Conservation (phyloP, 2,113 vertebrate genomes). For the Crotalus tigris region DNA sequence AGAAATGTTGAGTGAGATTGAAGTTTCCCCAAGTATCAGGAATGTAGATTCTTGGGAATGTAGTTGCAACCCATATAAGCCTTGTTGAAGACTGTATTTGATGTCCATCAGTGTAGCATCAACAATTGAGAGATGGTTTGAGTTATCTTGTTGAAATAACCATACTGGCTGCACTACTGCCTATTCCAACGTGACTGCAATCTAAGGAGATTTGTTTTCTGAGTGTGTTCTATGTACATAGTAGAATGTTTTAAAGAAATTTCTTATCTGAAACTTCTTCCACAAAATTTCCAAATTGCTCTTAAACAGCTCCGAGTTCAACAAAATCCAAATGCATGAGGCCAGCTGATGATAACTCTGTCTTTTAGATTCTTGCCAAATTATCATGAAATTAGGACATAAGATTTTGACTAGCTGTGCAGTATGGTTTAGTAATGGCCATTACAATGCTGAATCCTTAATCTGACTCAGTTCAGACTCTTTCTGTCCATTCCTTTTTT, state of each 20-base stretch:
- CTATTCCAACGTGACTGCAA: background rate
- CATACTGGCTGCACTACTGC: background rate
- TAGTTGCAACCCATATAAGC: background rate
- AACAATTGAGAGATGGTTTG: background rate
- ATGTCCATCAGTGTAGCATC: background rate
- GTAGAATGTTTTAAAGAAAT: background rate
- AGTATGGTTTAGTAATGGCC: background rate
- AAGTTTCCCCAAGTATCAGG: no score
- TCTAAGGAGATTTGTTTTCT: background rate
- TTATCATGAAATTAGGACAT: background rate
- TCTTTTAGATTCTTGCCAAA: background rate
- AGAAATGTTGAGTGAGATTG: background rate
- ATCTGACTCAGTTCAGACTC: background rate
- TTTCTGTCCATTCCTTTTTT: background rate
- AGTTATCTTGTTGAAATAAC: background rate
- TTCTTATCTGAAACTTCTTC: background rate
- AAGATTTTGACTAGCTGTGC: background rate
- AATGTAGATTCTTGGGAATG: background rate
- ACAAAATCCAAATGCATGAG: background rate
- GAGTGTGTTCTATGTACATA: background rate
- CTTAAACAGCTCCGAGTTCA: background rate
- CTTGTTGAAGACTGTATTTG: background rate
- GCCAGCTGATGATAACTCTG: background rate
- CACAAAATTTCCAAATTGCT: background rate
- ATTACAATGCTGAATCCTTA: background rate